phyloP scores from a whole-genome alignment of 2,888 invertebrate species.

The Drosophila paramelanica region DNA sequence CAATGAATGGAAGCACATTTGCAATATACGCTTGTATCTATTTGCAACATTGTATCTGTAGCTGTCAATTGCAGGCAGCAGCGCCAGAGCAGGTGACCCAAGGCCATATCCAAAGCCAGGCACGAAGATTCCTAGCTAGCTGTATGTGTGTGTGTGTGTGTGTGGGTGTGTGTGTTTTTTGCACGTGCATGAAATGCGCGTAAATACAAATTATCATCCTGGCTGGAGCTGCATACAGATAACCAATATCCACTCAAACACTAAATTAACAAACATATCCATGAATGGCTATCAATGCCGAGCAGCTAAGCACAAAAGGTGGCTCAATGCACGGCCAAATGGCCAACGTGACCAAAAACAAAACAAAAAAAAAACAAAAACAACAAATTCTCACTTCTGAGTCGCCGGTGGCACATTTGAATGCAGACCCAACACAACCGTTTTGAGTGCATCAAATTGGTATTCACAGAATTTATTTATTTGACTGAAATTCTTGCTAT shows the following conservation, averaged over 20 bases:
- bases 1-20: slow-evolving; percentile 34
- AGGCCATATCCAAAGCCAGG: slow-evolving; percentile 19
- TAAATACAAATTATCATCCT: slow-evolving; percentile 47
- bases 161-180: not conserved
- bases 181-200: slow-evolving; percentile 47
- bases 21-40: slow-evolving; percentile 27
- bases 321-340: not conserved
- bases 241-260: slow-evolving; percentile 18
- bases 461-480: not conserved
- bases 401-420: not conserved
- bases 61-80: slow-evolving; percentile 46
- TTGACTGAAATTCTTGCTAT: not conserved
- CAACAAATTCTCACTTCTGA: not conserved
- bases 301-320: slow-evolving; percentile 9
- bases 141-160: not conserved
- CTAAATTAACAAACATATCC: slow-evolving; percentile 27
- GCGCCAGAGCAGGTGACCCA: slow-evolving; percentile 16
- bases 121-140: slow-evolving; percentile 3
- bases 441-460: not conserved
- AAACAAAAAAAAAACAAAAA: too few relatives aligned
- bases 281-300: slow-evolving; percentile 19
- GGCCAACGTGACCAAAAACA: not conserved
- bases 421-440: slow-evolving; percentile 2
- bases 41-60: slow-evolving; percentile 48
- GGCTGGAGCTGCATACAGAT: slow-evolving; percentile 18